A percentile compares a stretch with the other conserved stretches of the same genome.
Evolutionary conservation across 64 coral and sea anemone species (phyloP).

Genomic region (Pocillopora damicornis): DNA sequence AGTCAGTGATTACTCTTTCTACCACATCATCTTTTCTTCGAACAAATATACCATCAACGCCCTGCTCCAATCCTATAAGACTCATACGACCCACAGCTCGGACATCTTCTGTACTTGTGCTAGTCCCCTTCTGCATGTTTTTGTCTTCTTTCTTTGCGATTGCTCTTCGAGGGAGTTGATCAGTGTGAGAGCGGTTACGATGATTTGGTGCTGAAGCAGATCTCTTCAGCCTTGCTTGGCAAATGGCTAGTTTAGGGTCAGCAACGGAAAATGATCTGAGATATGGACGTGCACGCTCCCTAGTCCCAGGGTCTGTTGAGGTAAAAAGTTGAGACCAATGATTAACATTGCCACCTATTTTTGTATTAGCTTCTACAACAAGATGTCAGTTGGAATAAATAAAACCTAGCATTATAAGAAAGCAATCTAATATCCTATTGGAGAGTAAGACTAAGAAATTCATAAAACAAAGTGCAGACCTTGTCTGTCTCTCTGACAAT

Average conservation of each 20-base stretch:
- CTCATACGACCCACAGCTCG: not conserved
- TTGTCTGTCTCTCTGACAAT: no score
- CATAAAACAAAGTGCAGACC: no score
- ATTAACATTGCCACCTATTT: not conserved
- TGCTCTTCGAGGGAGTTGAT: conserved; percentile 25
- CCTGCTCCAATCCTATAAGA: conserved; percentile 29
- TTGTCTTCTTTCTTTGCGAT: conserved; percentile 31
- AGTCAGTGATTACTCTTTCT: conserved; percentile 54
- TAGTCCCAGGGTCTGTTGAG: conserved; percentile 48
- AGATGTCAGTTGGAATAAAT: not conserved
- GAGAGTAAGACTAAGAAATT: no score
- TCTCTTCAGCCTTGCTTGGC: conserved; percentile 51
- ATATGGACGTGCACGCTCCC: conserved; percentile 50
- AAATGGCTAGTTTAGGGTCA: conserved; percentile 62
- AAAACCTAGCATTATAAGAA: no score
- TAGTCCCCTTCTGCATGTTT: conserved; percentile 23
- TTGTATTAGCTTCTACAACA: not conserved
- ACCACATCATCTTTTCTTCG: conserved; percentile 10
- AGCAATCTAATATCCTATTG: no score
- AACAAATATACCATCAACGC: conserved; percentile 19
- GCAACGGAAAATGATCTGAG: conserved; percentile 56
- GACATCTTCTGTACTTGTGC: conserved; percentile 41
- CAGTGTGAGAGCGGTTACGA: conserved; percentile 2
- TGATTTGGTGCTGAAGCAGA: conserved; percentile 54
- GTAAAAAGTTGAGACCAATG: not conserved